Evolutionary conservation across 2,797 vertebrate genomes (phyloP), one percentile per base, ranked within the genome.

Genomic region (Ctenopoma multispine): DNA sequence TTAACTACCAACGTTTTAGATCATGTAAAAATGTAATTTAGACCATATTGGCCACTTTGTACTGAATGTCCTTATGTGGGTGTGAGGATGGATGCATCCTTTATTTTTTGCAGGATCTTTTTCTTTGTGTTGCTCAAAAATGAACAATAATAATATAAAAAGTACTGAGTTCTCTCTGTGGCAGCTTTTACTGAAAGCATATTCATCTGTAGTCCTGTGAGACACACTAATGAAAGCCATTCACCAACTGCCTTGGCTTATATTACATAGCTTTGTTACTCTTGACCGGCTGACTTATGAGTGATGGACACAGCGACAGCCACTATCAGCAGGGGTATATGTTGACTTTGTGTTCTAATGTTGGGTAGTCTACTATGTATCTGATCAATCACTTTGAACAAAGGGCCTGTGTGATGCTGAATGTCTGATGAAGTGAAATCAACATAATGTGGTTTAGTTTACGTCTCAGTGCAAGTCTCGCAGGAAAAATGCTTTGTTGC

Each of bases 351-450:
- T 81, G 80, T 92, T 72, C 44, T 14, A 18, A 66, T 80, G 67
- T 68, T 61, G 15, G 14, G 14, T 23, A 15, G 65, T 77, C 78
- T 72, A 55, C 72, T 43, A 46, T 60, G 55, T 72, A 80, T 81
- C 83, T 85, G 76, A 91, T 92, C 79, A 86, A 89, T 92, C 83
- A 87, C 83, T 61, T 24, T 38, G 8, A 75, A 87, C 88, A 87
- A 90, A 86, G 74, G 85, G 46, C 61, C 72, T 56, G 64, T 59
- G 54, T 71, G 58, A 58, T 84, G 55, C 66, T 70, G 84, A 85
- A 87, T 87, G 83, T 90, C 85, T 86, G 85, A 88, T 85, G 83
- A 82, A 44, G 40, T 50, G 12, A 63, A 82, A 83, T 81, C 77
- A 69, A 61, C 77, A 84, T 69, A 84, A 78, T 76, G 65, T 63